Conservation (phyloP, 2,113 vertebrate genomes). For the Cynocephalus volans region DNA sequence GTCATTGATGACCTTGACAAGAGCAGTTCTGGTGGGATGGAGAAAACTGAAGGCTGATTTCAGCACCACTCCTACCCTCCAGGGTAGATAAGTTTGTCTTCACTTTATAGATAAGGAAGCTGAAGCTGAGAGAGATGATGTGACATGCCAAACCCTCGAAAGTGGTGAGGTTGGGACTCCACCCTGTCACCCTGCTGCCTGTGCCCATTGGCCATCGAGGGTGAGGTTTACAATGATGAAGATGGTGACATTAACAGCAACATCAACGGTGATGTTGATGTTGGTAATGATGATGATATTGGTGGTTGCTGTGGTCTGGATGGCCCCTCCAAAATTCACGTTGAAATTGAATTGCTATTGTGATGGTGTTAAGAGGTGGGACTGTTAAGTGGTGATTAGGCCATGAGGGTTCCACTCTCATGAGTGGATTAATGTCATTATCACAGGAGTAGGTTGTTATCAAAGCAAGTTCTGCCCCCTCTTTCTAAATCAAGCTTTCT, state of each 20-base stretch:
- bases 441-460: too few relatives aligned
- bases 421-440: too few relatives aligned
- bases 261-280: rapidly evolving
- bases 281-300: not conserved
- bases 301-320: too few relatives aligned
- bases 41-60: not conserved
- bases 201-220: rapidly evolving
- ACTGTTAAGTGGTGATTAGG: too few relatives aligned
- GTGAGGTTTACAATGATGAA: not conserved
- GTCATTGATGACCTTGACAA: not conserved
- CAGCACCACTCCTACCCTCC: not conserved
- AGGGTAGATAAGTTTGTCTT: not conserved
- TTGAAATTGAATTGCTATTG: too few relatives aligned
- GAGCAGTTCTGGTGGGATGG: not conserved
- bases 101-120: slow-evolving; percentile 4
- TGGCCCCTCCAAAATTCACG: too few relatives aligned
- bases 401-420: too few relatives aligned
- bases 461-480: too few relatives aligned
- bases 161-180: too few relatives aligned
- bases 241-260: not conserved
- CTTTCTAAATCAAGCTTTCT: too few relatives aligned
- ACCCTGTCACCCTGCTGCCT: not conserved
- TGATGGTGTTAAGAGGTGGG: not conserved
- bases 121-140: not conserved
- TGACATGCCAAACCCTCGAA: not conserved